A percentile compares a stretch with the other conserved stretches of the same genome.
Conservation (phyloP, 2,797 vertebrate genomes). For the Novumbra hubbsi region DNA sequence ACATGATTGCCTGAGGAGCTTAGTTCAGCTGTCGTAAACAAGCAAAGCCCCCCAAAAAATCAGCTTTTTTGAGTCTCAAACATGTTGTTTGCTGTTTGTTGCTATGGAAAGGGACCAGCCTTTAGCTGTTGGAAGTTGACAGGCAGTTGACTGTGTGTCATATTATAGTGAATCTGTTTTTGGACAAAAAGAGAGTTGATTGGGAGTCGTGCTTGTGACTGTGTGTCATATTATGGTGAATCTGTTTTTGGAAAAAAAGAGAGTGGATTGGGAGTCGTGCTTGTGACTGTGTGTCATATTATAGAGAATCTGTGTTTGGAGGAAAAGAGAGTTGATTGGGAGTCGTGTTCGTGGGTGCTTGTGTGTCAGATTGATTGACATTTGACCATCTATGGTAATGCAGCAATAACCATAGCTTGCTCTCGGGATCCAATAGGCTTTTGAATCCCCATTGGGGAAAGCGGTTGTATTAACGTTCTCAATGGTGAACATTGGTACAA, state of each 20-base stretch:
- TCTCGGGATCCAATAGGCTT: conserved; percentile 42
- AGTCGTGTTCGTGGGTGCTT: too few relatives aligned
- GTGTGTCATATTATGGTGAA: not conserved
- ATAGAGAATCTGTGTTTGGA: not conserved
- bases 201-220: too few relatives aligned
- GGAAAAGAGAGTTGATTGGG: too few relatives aligned
- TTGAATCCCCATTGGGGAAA: conserved; percentile 19
- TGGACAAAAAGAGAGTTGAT: conserved; percentile 45
- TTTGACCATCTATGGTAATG: conserved; percentile 38
- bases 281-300: too few relatives aligned
- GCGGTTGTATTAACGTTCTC: conserved; percentile 36
- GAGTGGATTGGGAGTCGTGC: too few relatives aligned
- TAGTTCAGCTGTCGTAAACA: not conserved
- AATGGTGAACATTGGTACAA: conserved; percentile 36
- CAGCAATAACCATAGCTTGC: too few relatives aligned
- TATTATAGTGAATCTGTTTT: conserved; percentile 51
- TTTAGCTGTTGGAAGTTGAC: conserved; percentile 55
- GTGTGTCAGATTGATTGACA: conserved; percentile 26
- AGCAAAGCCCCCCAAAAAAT: not conserved
- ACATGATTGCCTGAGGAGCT: not conserved
- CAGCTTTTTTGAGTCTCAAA: conserved; percentile 16
- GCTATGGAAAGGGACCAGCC: conserved; percentile 63
- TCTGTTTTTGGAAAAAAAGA: too few relatives aligned
- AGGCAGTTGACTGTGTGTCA: conserved; percentile 47
- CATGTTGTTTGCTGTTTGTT: conserved; percentile 53